Evolutionary conservation across 2,113 vertebrate genomes (phyloP).

Genomic region (Butastur rufipennis): DNA sequence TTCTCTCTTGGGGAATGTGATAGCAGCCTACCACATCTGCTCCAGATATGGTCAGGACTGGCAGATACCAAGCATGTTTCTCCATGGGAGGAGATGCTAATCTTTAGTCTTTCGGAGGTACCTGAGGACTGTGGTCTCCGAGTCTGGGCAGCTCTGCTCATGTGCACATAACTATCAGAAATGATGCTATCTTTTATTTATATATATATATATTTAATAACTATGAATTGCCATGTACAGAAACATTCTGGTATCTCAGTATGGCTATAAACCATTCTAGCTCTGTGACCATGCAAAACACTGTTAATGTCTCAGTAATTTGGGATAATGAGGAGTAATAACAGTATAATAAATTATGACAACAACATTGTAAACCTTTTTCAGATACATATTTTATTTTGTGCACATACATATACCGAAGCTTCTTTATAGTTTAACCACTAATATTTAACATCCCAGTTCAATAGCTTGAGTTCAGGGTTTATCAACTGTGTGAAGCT

Average conservation of each 20-base stretch:
- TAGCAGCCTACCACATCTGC: background rate
- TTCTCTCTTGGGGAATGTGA: background rate
- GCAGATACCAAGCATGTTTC: background rate
- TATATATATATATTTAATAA: background rate
- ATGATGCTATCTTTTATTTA: fast-evolving
- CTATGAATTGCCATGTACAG: background rate
- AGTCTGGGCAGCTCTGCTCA: background rate
- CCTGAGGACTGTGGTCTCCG: background rate
- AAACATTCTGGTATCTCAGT: background rate
- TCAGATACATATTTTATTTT: background rate
- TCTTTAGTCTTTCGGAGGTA: background rate
- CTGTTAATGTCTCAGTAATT: background rate
- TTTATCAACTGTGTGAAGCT: background rate
- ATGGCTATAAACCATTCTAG: background rate
- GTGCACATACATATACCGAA: background rate
- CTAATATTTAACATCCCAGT: background rate
- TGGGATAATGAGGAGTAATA: background rate
- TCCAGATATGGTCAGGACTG: background rate
- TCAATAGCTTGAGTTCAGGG: background rate
- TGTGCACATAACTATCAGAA: background rate
- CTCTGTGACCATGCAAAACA: background rate
- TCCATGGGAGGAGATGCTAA: background rate
- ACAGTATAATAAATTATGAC: background rate
- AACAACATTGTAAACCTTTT: background rate
- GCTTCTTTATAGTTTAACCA: background rate